A percentile compares a stretch with the other conserved stretches of the same genome.
phyloP scores from a whole-genome alignment of 35 echinoderm and acorn worm genomes.

The Strongylocentrotus purpuratus region DNA sequence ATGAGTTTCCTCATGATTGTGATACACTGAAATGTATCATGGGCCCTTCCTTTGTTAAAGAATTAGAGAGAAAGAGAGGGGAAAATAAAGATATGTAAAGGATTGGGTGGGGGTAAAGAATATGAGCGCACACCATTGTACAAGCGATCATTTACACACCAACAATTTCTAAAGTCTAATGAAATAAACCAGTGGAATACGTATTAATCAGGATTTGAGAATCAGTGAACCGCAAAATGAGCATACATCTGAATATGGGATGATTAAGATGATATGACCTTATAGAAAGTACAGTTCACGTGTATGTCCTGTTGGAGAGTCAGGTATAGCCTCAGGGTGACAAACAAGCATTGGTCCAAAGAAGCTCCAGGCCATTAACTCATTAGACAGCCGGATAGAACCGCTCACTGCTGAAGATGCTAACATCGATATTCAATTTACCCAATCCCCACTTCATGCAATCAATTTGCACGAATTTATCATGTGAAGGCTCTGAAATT shows the following conservation, averaged over 20 bases:
- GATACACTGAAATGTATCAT: not conserved
- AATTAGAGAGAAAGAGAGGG: not conserved
- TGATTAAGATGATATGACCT: not conserved
- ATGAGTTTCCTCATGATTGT: not conserved
- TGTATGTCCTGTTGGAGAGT: not conserved
- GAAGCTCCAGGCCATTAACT: conserved; percentile 5
- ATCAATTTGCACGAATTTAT: conserved; percentile 46
- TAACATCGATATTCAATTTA: conserved; percentile 44
- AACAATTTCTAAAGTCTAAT: not conserved
- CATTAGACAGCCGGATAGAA: conserved; percentile 6
- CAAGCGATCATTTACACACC: not conserved
- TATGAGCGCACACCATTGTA: too few species aligned
- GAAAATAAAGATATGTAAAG: not conserved
- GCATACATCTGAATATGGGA: too few species aligned
- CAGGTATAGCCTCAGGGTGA: not conserved
- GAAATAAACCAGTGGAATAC: not conserved
- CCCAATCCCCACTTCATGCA: conserved; percentile 30
- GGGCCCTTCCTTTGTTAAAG: not conserved
- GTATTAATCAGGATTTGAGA: not conserved
- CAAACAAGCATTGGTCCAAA: conserved; percentile 30
- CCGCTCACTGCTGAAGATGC: conserved; percentile 24
- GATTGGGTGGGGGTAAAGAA: not conserved
- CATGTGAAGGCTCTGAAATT: conserved; percentile 15
- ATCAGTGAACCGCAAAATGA: not conserved
- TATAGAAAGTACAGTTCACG: not conserved